Evolutionary conservation across 2,113 vertebrate genomes (phyloP).

Genomic region (Dromaius novaehollandiae): DNA sequence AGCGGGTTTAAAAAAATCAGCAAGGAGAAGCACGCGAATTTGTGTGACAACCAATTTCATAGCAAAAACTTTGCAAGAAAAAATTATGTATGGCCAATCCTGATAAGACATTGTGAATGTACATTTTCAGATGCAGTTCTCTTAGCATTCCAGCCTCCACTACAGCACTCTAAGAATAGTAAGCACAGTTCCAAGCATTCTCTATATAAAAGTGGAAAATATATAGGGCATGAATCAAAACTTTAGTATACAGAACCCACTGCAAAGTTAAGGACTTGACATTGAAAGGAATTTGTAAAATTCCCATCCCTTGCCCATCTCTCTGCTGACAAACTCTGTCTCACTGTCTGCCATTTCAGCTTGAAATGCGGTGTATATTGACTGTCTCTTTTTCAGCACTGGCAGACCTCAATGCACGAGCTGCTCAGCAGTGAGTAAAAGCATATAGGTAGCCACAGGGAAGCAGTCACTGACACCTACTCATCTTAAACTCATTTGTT

Average conservation of each 20-base stretch:
- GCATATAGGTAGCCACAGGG: background rate
- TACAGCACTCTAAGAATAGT: constrained; percentile 71
- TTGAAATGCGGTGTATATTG: constrained; percentile 2
- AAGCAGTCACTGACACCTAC: background rate
- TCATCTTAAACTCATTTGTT: background rate
- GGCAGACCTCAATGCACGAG: background rate
- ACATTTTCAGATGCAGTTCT: constrained; percentile 76
- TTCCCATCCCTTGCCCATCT: constrained; percentile 45
- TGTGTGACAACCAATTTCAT: constrained; percentile 80
- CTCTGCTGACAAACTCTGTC: background rate
- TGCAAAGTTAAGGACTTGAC: constrained; percentile 69
- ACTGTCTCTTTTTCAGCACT: background rate
- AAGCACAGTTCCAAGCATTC: constrained; percentile 65
- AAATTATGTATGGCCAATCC: constrained; percentile 79
- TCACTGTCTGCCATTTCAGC: background rate
- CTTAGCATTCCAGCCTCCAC: constrained; percentile 73
- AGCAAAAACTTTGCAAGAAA: constrained; percentile 77
- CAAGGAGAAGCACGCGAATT: constrained; percentile 63
- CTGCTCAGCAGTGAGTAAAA: background rate
- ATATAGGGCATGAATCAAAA: constrained; percentile 66
- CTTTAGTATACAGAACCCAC: constrained; percentile 35
- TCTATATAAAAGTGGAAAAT: constrained; percentile 63
- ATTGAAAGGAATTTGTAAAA: constrained; percentile 65
- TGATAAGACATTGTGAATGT: constrained; percentile 78
- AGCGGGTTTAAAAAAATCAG: constrained; percentile 33